Evolutionary conservation across 2,113 vertebrate genomes (phyloP), one percentile per base, ranked within the genome.

Genomic region (Lycaon pictus): DNA sequence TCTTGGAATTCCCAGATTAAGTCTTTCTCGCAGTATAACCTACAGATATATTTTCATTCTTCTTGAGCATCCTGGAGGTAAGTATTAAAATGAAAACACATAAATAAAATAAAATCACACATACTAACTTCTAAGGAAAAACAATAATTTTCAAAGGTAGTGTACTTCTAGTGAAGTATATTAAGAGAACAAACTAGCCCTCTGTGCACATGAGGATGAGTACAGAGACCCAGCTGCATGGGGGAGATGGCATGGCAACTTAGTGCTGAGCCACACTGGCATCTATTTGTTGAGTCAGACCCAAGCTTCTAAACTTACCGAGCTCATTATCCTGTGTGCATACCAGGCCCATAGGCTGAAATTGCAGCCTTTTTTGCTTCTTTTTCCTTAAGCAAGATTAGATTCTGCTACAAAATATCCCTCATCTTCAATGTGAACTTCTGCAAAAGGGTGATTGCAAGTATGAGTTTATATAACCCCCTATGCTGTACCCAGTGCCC

Each of bases 351-450:
- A 80, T 84, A 96, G 77, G 80, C 69, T 95, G 5, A 88, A 87
- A 55, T 3, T 81, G 63, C 5, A 71, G 29, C 27, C 48, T 65
- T 93, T 48, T 35, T 53, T 25, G 53, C 13, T 55, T 43, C 10
- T 56, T 20, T 37, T 84, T 58, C 83, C 83, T 93, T 53, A 95
- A 69, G 55, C 48, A 93, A 94, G 55, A 83, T 90, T 92, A 93
- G 53, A 81, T 81, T 63, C 53, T 69, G 11, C 11, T 83, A 12
- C 12, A 71, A 94, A 20, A 76, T n/a, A 67, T 65, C 35, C 27
- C 22, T 81, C 29, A 51, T 93, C 5, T 9, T 32, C 69, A 76
- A 0, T 55, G 81, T 55, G 90, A 88, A 65, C 93, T 63, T 96
- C 82, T 91, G 48, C 65, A 95, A 72, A 91, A 32, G 51, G 94